Evolutionary conservation across 2,113 vertebrate species (phyloP), one percentile per base, ranked within the genome.

Genomic region (Leptocoma aspasia): DNA sequence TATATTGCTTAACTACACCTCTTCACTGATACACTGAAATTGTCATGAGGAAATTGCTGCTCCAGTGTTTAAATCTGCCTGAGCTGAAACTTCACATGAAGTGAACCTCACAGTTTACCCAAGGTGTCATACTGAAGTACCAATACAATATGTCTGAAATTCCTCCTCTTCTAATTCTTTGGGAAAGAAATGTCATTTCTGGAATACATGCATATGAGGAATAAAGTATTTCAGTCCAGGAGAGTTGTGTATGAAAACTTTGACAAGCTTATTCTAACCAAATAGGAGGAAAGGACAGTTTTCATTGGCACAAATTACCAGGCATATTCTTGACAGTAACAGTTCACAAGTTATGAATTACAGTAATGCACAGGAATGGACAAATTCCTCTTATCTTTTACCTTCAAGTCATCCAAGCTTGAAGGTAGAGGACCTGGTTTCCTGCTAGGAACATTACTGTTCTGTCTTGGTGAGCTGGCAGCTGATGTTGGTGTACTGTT

Each of bases 381-480:
- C 12, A 84, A 73, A 77, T 47, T n/a, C 30, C 22, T 54, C 27
- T 52, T 39, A 21, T 54, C 28, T 57, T 49, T 98, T 97, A 99
- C 99, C 99, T 99, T 99, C 98, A 99, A 97, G 90, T 99, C 99
- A 50, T 99, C 99, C 98, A 99, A 76, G 95, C 99, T 99, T n/a
- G 98, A 96, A 23, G 99, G 99, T 9, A 99, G 97, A 6, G 98
- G 98, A 50, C 99, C 99, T 12, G 98, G 98, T 89, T 99, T 99
- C 90, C 99, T 98, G 94, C 82, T 98, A 7, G 98, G 96, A 72
- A 97, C 82, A 42, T 85, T 96, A 84, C 87, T 97, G 54, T 97
- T 99, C 70, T 98, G 98, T 50, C 98, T 97, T 12, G 96, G 91
- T 2, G 98, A 97, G 59, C 95, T 97, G 70, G 97, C 95, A 68